Evolutionary conservation across 2,888 invertebrate species (phyloP).

Genomic region (Alitta virens): DNA sequence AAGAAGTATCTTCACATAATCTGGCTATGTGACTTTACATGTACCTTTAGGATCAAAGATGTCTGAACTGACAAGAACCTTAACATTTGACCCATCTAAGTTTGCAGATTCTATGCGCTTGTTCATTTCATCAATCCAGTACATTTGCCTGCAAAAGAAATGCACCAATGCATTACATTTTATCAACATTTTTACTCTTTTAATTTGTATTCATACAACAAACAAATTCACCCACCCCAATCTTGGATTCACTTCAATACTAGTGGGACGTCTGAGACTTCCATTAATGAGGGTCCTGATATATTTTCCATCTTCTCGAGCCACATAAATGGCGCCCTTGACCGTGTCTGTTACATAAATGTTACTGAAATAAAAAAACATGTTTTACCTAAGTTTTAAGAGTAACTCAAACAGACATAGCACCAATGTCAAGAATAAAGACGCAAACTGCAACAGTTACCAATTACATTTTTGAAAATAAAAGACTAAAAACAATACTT

Average conservation of each 20-base stretch:
- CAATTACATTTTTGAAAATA: no score
- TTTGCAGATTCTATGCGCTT: conserved; percentile 9
- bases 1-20: no score
- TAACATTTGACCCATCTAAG: conserved; percentile 10
- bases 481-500: no score
- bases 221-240: conserved; percentile 6
- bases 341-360: conserved; percentile 12
- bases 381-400: no score
- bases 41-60: conserved; percentile 84
- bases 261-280: background rate
- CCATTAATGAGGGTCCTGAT: background rate
- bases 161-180: background rate
- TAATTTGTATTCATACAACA: no score
- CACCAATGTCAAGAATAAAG: no score
- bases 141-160: background rate
- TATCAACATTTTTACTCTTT: background rate
- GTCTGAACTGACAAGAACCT: conserved; percentile 44
- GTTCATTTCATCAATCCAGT: conserved; percentile 3
- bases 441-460: no score
- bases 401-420: no score
- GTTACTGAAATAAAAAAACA: conserved; percentile 4
- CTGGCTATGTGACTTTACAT: no score
- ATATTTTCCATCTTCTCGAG: conserved; percentile 8
- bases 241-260: conserved; percentile 2
- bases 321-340: background rate